phyloP scores from a whole-genome alignment of 2,113 vertebrate genomes.

The Osmerus eperlanus region DNA sequence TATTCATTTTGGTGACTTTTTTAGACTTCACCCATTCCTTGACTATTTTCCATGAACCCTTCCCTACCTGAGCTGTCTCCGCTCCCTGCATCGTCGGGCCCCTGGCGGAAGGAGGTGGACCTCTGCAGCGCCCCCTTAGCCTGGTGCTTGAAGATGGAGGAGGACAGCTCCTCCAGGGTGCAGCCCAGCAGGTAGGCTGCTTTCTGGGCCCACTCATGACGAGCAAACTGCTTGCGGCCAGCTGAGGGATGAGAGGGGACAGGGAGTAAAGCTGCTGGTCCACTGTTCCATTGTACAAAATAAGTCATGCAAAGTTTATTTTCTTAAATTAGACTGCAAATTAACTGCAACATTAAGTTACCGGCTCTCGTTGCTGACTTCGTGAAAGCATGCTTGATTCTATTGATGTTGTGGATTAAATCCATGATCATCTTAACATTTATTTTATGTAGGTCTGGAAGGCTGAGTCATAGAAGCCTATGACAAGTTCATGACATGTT shows the following conservation, averaged over 20 bases:
- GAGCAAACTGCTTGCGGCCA: conserved; percentile 90
- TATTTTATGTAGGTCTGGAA: too few species aligned
- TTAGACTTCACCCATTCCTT: too few species aligned
- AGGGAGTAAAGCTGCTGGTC: background rate
- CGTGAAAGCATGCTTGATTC: background rate
- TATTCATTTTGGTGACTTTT: too few species aligned
- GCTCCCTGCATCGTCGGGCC: conserved; percentile 73
- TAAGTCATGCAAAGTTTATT: too few species aligned
- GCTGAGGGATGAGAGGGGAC: conserved; percentile 50
- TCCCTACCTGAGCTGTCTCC: conserved; percentile 73
- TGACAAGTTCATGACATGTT: too few species aligned
- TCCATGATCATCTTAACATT: too few species aligned
- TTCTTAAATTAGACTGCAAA: background rate
- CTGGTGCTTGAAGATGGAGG: conserved; percentile 92
- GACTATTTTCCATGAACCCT: too few species aligned
- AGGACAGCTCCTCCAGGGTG: conserved; percentile 92
- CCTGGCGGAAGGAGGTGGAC: conserved; percentile 90
- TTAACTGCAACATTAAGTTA: background rate
- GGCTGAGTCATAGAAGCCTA: too few species aligned
- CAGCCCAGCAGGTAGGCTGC: conserved; percentile 89
- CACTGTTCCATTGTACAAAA: background rate
- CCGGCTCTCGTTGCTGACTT: background rate
- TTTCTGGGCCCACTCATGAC: conserved; percentile 97
- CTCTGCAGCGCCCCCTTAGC: conserved; percentile 83
- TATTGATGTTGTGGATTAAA: too few species aligned